Conservation (phyloP, 64 coral and sea anemone species). For the Stichodactyla helianthus region DNA sequence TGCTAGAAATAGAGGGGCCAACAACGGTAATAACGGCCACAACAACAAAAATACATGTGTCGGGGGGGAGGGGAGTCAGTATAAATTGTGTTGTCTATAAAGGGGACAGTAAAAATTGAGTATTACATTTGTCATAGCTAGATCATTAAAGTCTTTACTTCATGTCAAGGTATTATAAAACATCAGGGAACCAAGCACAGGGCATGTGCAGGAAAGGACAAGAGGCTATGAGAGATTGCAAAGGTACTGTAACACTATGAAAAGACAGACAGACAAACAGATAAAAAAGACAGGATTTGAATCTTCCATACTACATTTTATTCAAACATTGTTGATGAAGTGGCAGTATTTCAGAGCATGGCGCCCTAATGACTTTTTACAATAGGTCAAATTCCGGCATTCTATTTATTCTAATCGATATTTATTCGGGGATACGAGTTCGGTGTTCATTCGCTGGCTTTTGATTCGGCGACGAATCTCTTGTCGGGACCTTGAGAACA, state of each 20-base stretch:
- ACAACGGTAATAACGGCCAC: too few species aligned
- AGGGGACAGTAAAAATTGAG: too few species aligned
- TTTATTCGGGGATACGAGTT: not conserved
- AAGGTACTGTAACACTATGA: not conserved
- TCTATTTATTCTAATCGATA: slow-evolving; percentile 8
- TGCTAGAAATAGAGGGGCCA: too few species aligned
- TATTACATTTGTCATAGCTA: too few species aligned
- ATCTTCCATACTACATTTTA: slow-evolving; percentile 4
- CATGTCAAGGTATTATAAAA: too few species aligned
- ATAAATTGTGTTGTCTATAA: too few species aligned
- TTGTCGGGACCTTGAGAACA: not conserved
- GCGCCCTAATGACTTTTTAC: not conserved
- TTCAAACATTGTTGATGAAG: not conserved
- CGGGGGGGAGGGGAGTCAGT: too few species aligned
- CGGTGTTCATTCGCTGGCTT: not conserved
- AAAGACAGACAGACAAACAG: not conserved
- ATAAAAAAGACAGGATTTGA: not conserved
- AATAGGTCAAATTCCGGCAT: slow-evolving; percentile 4
- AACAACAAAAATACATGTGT: too few species aligned
- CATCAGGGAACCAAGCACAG: too few species aligned
- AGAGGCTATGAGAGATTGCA: too few species aligned
- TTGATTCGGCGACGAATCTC: not conserved
- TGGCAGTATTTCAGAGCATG: not conserved
- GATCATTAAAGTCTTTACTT: too few species aligned
- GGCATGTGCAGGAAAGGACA: too few species aligned